Evolutionary conservation across 2,113 vertebrate species (phyloP).

Genomic region (Silurus meridionalis): DNA sequence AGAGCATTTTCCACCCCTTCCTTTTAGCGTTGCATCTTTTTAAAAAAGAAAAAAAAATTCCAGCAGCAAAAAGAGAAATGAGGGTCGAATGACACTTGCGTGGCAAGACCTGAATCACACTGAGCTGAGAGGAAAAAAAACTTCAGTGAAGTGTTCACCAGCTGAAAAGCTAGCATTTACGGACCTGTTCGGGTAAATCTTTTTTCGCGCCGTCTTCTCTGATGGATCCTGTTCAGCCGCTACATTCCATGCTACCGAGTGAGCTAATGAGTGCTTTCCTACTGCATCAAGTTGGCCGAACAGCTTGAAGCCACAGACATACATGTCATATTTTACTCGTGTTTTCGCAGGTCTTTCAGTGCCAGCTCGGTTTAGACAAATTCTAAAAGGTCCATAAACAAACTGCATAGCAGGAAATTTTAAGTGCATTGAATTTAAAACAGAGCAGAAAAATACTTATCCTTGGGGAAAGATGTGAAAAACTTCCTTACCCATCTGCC

Average conservation of each 20-base stretch:
- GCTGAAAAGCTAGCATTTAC: background rate
- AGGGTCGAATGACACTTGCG: background rate
- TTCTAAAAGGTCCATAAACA: background rate
- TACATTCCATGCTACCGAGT: slow-evolving; percentile 20
- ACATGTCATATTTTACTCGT: slow-evolving; percentile 5
- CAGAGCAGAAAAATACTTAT: background rate
- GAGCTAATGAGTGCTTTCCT: background rate
- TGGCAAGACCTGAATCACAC: slow-evolving; percentile 6
- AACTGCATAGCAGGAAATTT: background rate
- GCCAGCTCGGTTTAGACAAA: background rate
- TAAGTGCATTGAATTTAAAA: background rate
- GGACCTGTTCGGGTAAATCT: background rate
- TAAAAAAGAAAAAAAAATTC: background rate
- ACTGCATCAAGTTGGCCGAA: background rate
- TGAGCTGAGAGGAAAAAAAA: background rate
- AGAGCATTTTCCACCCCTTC: background rate
- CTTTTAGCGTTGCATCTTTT: background rate
- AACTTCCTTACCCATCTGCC: background rate
- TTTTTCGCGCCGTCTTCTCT: background rate
- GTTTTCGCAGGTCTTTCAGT: background rate
- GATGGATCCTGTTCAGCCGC: slow-evolving; percentile 14
- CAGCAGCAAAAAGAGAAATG: background rate
- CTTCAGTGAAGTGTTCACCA: background rate
- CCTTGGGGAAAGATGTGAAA: background rate
- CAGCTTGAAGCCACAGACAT: background rate